Conservation (phyloP, 2,888 invertebrate genomes). For the Epistrophella euchroma region DNA sequence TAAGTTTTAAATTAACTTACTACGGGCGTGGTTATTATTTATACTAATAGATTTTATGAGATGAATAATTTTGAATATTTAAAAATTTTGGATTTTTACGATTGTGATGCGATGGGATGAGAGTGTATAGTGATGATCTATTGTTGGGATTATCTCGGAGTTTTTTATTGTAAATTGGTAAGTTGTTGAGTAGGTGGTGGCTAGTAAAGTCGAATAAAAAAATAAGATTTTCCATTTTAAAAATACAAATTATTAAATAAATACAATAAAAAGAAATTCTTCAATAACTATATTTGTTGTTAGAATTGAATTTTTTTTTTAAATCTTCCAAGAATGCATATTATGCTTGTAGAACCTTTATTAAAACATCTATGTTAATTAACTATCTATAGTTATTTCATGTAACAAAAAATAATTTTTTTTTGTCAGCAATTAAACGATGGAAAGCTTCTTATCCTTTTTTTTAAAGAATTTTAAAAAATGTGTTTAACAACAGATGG, state of each 20-base stretch:
- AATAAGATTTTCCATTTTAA: neutral
- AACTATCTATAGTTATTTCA: no score
- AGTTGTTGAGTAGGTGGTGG: slow-evolving; percentile 14
- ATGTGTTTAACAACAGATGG: no score
- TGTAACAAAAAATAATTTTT: no score
- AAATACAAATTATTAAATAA: neutral
- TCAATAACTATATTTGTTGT: no score
- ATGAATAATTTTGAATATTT: slow-evolving; percentile 57
- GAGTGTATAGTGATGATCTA: slow-evolving; percentile 11
- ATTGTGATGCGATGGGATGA: neutral
- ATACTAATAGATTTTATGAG: slow-evolving; percentile 42
- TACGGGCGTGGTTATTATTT: slow-evolving; percentile 50
- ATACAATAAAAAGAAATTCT: no score
- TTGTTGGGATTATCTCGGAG: slow-evolving; percentile 9
- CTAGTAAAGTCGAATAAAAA: neutral
- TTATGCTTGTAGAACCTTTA: no score
- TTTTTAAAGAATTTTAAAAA: no score
- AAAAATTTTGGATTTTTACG: neutral
- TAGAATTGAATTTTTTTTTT: no score
- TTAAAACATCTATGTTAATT: no score
- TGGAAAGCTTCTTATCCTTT: no score
- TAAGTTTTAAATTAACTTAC: slow-evolving; percentile 50
- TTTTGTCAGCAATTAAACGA: no score
- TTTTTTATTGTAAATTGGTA: slow-evolving; percentile 7
- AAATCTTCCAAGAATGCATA: no score